Conservation (phyloP, 2,113 vertebrate species). For the Aptenodytes patagonicus region DNA sequence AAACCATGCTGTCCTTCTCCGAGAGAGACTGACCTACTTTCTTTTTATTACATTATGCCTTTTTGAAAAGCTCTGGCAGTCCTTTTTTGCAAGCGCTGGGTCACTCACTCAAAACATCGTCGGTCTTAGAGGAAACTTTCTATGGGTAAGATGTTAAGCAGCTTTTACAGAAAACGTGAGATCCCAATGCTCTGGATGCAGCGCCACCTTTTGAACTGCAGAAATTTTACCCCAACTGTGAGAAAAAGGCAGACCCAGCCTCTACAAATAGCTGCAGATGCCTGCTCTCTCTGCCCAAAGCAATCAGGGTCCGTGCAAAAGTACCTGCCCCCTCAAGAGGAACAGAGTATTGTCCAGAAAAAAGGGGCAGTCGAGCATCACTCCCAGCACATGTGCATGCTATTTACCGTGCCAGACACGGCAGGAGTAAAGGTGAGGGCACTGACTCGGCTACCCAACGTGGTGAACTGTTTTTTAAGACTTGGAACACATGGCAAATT, state of each 20-base stretch:
- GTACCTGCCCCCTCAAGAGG: too few species aligned
- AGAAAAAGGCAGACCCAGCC: background rate
- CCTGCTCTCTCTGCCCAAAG: background rate
- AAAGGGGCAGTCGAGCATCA: background rate
- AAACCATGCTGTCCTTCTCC: background rate
- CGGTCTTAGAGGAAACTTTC: background rate
- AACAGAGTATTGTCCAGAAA: background rate
- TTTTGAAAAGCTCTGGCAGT: background rate
- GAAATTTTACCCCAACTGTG: too few species aligned
- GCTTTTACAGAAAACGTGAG: background rate
- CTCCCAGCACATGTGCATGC: too few species aligned
- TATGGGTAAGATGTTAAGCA: background rate
- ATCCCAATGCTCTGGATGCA: background rate
- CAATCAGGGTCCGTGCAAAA: background rate
- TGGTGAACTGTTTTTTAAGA: background rate
- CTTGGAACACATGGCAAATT: background rate
- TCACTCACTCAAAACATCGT: background rate
- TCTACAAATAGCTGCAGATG: background rate
- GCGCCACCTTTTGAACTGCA: background rate
- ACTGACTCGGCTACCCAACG: fast-evolving
- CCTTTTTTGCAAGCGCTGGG: background rate
- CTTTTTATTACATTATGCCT: background rate
- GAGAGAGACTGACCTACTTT: constrained; percentile 43
- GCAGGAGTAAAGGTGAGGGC: background rate
- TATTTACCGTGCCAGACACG: fast-evolving